Evolutionary conservation across 1,140 invertebrate genomes (phyloP).

Genomic region (Ceratosolen fusciceps): DNA sequence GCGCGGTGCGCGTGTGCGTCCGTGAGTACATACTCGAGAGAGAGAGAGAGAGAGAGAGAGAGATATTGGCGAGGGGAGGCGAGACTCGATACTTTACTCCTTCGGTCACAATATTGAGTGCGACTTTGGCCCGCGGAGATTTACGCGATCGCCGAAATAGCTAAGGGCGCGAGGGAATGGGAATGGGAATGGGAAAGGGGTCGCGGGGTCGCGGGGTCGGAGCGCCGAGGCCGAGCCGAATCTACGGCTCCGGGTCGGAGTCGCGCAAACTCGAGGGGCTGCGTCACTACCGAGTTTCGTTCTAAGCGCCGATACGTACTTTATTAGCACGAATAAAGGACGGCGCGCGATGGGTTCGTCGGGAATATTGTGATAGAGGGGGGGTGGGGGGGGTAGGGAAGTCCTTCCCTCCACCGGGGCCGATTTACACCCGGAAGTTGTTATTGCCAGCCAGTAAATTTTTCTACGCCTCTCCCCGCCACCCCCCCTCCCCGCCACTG

Average conservation of each 20-base stretch:
- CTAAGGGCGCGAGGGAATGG: slow-evolving; percentile 42
- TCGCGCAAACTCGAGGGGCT: slow-evolving; percentile 27
- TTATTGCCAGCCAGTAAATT: slow-evolving; percentile 45
- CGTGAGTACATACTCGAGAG: too few relatives aligned
- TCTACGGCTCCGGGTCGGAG: background rate
- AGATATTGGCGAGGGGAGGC: slow-evolving; percentile 44
- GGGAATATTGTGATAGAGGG: too few relatives aligned
- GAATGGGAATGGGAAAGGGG: too few relatives aligned
- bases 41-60: slow-evolving; percentile 53
- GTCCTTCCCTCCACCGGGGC: slow-evolving; percentile 38
- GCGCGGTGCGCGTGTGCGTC: too few relatives aligned
- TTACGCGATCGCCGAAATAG: slow-evolving; percentile 60
- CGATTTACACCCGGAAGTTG: slow-evolving; percentile 51
- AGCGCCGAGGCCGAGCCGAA: slow-evolving; percentile 49
- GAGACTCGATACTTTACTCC: slow-evolving; percentile 65
- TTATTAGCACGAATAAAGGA: slow-evolving; percentile 57
- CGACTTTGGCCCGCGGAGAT: slow-evolving; percentile 63
- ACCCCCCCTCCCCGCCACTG: background rate
- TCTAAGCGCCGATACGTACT: slow-evolving; percentile 62
- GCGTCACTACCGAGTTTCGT: slow-evolving; percentile 59
- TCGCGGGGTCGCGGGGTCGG: too few relatives aligned
- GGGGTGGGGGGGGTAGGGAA: background rate
- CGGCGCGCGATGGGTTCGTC: slow-evolving; percentile 18
- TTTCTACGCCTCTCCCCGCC: slow-evolving; percentile 12
- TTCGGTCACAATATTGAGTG: slow-evolving; percentile 70